phyloP scores from a whole-genome alignment of 2,888 invertebrate genomes.

The Fragum sueziense region DNA sequence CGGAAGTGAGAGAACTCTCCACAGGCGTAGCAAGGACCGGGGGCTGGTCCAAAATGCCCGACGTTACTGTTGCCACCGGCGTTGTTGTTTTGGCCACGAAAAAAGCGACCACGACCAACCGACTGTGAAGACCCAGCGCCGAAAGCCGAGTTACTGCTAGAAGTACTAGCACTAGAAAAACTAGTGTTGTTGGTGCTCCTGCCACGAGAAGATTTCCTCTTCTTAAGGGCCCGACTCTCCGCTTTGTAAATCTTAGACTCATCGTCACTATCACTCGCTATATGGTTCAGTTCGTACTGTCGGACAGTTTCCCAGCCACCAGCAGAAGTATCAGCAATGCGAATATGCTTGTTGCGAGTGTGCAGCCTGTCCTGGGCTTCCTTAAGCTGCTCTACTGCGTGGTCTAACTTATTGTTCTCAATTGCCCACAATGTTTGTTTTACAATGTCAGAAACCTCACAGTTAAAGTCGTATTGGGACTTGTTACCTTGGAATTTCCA shows the following conservation, averaged over 20 bases:
- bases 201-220: too few species aligned
- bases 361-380: neutral
- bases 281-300: too few species aligned
- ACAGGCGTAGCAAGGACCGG: slow-evolving; percentile 38
- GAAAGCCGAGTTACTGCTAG: too few species aligned
- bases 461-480: slow-evolving; percentile 7
- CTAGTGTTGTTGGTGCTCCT: too few species aligned
- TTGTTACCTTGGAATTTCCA: slow-evolving; percentile 24
- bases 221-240: too few species aligned
- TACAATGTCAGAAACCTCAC: slow-evolving; percentile 1
- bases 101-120: neutral
- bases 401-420: neutral
- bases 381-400: neutral
- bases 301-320: too few species aligned
- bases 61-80: neutral
- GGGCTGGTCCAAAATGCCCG: slow-evolving; percentile 18
- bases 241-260: too few species aligned
- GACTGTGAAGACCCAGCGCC: neutral
- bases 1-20: slow-evolving; percentile 35
- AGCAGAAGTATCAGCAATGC: slow-evolving; percentile 2
- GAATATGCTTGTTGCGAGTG: neutral
- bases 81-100: neutral
- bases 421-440: slow-evolving; percentile 13
- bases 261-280: slow-evolving; percentile 4
- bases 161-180: too few species aligned